phyloP scores from a whole-genome alignment of 2,797 vertebrate genomes.

The Catostomus latipinnis region DNA sequence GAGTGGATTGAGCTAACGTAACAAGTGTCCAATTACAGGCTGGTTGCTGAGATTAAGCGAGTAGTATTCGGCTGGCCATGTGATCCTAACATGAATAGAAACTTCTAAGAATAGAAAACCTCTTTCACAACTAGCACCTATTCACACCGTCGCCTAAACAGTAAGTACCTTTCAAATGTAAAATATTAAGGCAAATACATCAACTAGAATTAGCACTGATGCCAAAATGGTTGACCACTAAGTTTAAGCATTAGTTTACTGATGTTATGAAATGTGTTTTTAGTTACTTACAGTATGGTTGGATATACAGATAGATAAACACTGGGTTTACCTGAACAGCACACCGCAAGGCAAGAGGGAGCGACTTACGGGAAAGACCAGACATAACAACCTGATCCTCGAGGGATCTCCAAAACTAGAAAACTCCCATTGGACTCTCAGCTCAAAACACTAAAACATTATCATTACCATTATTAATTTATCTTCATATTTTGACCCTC shows the following conservation, averaged over 20 bases:
- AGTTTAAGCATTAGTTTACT: not conserved
- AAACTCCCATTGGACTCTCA: constrained; percentile 11
- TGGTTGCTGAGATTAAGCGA: too few species aligned
- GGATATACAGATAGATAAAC: constrained; percentile 12
- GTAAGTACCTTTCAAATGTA: not conserved
- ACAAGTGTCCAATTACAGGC: too few species aligned
- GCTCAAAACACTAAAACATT: not conserved
- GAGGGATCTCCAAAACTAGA: constrained; percentile 28
- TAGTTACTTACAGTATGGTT: not conserved
- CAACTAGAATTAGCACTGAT: not conserved
- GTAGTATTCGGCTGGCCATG: too few species aligned
- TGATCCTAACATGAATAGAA: too few species aligned
- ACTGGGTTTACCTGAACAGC: not conserved
- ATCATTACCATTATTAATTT: too few species aligned
- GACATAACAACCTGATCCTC: constrained; percentile 34
- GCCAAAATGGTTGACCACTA: not conserved
- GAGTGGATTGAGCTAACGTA: too few species aligned
- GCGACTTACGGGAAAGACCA: constrained; percentile 1
- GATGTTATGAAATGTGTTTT: constrained; percentile 22
- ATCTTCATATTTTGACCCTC: too few species aligned
- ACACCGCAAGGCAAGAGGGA: constrained; percentile 1
- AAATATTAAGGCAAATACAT: not conserved
- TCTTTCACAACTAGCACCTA: not conserved
- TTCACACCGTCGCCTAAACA: not conserved
- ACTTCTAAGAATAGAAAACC: not conserved